Evolutionary conservation across 2,888 invertebrate genomes (phyloP).

Genomic region (Tigriopus californicus): DNA sequence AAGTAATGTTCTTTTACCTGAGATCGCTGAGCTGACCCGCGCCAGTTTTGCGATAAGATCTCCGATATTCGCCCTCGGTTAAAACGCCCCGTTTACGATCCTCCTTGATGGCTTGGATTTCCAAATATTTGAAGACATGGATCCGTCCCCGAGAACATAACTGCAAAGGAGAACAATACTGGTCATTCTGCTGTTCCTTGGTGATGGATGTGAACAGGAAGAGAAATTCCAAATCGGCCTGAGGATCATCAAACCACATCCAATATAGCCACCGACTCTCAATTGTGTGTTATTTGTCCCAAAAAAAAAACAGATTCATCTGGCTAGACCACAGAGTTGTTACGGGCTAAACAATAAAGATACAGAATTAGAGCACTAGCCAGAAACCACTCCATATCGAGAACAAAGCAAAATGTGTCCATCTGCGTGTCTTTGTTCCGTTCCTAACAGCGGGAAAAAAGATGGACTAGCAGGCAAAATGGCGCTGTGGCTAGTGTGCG

Average conservation of each 20-base stretch:
- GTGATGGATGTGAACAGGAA: background rate
- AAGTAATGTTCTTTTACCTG: slow-evolving; percentile 1
- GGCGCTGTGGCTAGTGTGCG: no score
- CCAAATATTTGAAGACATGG: slow-evolving; percentile 85
- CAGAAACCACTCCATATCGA: no score
- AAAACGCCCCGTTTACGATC: slow-evolving; percentile 24
- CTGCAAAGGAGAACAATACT: slow-evolving; percentile 31
- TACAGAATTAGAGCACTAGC: no score
- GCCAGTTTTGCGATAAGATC: slow-evolving; percentile 18
- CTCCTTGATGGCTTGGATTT: slow-evolving; percentile 47
- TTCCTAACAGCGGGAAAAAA: no score
- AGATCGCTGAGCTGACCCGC: slow-evolving; percentile 12
- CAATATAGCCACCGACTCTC: no score
- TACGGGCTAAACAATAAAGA: slow-evolving; percentile 6
- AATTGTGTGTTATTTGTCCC: no score
- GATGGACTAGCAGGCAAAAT: no score
- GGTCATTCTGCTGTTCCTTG: background rate
- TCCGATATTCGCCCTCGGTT: slow-evolving; percentile 20
- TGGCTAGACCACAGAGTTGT: background rate
- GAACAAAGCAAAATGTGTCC: no score
- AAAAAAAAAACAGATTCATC: no score
- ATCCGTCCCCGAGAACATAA: slow-evolving; percentile 76
- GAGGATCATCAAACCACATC: no score
- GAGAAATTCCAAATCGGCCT: no score
- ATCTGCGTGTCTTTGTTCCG: no score